Conservation (phyloP, 2,888 invertebrate species). For the Drosophila cognata region DNA sequence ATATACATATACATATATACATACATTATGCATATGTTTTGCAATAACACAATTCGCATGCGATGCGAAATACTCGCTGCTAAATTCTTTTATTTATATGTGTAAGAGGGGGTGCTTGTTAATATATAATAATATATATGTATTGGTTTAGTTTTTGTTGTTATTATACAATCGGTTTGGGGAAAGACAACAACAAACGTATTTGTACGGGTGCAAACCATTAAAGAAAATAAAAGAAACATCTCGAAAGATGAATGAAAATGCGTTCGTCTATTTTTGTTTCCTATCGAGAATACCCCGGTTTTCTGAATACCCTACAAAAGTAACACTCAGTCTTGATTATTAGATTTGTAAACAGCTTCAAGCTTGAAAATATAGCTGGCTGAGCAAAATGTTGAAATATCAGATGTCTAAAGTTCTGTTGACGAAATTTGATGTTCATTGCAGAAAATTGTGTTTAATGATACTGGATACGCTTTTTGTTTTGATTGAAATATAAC, state of each 20-base stretch:
- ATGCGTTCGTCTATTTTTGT: not conserved
- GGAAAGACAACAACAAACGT: constrained; percentile 42
- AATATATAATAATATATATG: not conserved
- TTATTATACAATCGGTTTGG: constrained; percentile 1
- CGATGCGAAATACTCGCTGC: constrained; percentile 9
- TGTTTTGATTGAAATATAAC: not conserved
- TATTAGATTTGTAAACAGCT: not conserved
- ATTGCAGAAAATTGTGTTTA: not conserved
- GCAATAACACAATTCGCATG: constrained; percentile 36
- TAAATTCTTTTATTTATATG: constrained; percentile 10
- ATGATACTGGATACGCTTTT: not conserved
- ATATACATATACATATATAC: not conserved
- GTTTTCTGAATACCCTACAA: constrained; percentile 20
- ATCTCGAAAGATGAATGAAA: constrained; percentile 49
- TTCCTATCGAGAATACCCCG: constrained; percentile 1
- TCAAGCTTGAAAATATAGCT: not conserved
- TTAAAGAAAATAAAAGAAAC: constrained; percentile 24
- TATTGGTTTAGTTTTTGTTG: constrained; percentile 20
- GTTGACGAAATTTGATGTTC: not conserved
- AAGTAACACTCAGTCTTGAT: not conserved
- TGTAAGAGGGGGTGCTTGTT: not conserved
- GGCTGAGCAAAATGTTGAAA: not conserved
- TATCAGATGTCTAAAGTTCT: not conserved
- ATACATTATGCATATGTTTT: not conserved
- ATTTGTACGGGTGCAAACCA: constrained; percentile 44